A percentile compares a stretch with the other conserved stretches of the same genome.
Conservation (phyloP, 2,797 vertebrate species). For the Acomys russatus region DNA sequence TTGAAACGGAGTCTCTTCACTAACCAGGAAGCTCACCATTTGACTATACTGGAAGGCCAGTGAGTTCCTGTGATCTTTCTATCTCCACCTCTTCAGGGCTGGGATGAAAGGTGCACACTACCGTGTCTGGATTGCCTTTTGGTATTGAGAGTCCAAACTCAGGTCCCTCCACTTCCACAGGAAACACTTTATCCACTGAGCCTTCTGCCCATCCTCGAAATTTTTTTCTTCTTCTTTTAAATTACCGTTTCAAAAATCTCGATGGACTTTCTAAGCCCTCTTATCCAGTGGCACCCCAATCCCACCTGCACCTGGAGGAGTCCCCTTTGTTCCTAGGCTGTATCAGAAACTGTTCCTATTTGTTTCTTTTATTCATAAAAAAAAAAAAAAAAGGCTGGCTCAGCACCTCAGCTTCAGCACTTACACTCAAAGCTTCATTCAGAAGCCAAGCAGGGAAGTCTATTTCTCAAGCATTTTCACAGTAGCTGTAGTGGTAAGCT, state of each 20-base stretch:
- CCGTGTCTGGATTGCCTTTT: not conserved
- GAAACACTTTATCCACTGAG: not conserved
- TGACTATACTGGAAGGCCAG: not conserved
- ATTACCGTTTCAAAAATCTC: not conserved
- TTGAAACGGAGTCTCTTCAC: not conserved
- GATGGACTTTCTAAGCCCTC: not conserved
- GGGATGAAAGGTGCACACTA: no score
- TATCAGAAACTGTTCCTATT: not conserved
- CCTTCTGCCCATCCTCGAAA: not conserved
- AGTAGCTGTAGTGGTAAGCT: constrained; percentile 30
- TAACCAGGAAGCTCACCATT: not conserved
- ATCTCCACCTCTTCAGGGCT: not conserved
- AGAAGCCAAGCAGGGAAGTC: constrained; percentile 21
- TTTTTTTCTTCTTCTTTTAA: not conserved
- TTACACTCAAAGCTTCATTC: not conserved
- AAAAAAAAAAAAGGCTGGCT: constrained; percentile 27
- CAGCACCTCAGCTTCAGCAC: not conserved
- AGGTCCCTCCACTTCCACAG: not conserved
- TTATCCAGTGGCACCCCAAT: not conserved
- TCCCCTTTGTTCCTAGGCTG: not conserved
- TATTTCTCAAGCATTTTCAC: constrained; percentile 64
- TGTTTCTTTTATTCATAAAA: not conserved
- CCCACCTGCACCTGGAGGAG: not conserved
- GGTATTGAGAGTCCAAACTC: not conserved
- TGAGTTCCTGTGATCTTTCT: not conserved